Percentiles rank a stretch among this genome's conserved stretches.
Conservation (phyloP, 2,113 vertebrate genomes). For the Alligator sinensis region DNA sequence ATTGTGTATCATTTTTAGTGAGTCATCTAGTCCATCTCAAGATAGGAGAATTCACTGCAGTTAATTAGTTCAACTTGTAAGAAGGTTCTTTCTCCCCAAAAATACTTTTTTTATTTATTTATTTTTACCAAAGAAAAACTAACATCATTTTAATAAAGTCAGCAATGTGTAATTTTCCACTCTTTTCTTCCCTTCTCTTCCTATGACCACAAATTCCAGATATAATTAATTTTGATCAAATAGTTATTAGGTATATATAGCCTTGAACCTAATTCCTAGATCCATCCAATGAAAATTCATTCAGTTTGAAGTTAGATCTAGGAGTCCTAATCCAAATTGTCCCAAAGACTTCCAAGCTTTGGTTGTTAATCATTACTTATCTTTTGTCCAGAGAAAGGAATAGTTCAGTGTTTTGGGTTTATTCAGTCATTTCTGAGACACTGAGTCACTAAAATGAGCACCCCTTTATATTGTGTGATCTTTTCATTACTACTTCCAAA, state of each 20-base stretch:
- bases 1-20: slow-evolving; percentile 1
- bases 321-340: neutral
- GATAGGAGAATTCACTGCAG: slow-evolving; percentile 30
- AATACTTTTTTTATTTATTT: neutral
- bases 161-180: slow-evolving; percentile 53
- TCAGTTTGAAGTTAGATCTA: neutral
- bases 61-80: slow-evolving; percentile 57
- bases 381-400: neutral
- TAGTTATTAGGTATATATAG: slow-evolving; percentile 49
- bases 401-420: neutral
- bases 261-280: slow-evolving; percentile 18
- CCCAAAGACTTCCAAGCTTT: neutral
- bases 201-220: neutral
- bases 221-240: slow-evolving; percentile 68
- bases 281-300: slow-evolving; percentile 28
- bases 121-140: slow-evolving; percentile 30
- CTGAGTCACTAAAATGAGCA: neutral
- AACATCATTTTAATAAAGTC: slow-evolving; percentile 58
- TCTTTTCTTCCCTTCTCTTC: slow-evolving; percentile 36
- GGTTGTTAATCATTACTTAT: neutral
- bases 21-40: slow-evolving; percentile 36
- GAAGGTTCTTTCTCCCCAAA: neutral
- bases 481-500: neutral
- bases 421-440: neutral
- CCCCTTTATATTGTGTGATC: fast-evolving